Percentiles rank a stretch among this genome's conserved stretches.
Conservation (phyloP, 2,888 invertebrate species). For the Rambutsinella grinnellia region DNA sequence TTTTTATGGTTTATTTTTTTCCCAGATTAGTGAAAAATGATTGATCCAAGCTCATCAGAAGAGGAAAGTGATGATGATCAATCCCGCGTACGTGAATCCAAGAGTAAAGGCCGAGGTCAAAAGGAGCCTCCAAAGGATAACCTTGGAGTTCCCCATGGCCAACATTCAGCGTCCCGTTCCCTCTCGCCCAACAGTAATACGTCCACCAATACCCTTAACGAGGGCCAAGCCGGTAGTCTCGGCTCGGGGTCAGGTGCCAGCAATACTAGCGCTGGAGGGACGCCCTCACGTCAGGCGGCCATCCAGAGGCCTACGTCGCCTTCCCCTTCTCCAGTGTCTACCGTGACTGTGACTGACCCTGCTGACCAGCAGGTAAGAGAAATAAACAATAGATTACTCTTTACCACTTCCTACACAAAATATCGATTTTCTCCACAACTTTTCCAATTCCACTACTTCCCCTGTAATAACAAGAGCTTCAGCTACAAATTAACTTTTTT, state of each 20-base stretch:
- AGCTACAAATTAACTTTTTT: no score
- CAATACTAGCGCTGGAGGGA: constrained; percentile 75
- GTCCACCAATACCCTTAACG: constrained; percentile 61
- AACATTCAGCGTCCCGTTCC: constrained; percentile 48
- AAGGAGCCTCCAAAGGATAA: constrained; percentile 58
- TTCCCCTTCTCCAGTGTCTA: constrained; percentile 91
- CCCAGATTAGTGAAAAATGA: constrained; percentile 74
- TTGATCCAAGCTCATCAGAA: constrained; percentile 96
- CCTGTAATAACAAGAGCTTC: no score
- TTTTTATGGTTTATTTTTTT: not conserved
- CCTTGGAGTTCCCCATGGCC: constrained; percentile 57
- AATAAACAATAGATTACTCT: no score
- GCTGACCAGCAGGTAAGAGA: constrained; percentile 62
- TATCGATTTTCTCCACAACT: no score
- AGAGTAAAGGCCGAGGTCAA: constrained; percentile 49
- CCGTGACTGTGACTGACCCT: constrained; percentile 84
- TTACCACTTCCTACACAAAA: no score
- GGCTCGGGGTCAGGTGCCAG: constrained; percentile 75
- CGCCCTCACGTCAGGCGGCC: constrained; percentile 73
- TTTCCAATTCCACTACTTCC: no score
- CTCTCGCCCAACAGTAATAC: constrained; percentile 59
- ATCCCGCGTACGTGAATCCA: no score
- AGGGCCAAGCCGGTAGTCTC: constrained; percentile 57
- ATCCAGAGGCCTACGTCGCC: constrained; percentile 87
- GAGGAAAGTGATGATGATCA: constrained; percentile 95